Conservation (phyloP, 2,888 invertebrate genomes). For the Pharmacophagus antenor region DNA sequence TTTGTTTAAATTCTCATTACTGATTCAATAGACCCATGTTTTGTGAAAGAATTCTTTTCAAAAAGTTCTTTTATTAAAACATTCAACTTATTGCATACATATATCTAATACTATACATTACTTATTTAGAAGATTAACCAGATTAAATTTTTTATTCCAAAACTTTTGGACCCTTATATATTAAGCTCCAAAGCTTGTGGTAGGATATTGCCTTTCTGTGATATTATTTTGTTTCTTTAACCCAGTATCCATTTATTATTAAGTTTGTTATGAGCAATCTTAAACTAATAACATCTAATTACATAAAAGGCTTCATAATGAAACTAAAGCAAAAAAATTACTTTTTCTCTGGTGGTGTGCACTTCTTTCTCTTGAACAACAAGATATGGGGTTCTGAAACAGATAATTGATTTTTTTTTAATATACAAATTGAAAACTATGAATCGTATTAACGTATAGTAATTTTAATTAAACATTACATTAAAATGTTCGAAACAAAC, state of each 20-base stretch:
- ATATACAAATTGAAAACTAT: no score
- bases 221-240: background rate
- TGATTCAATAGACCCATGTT: no score
- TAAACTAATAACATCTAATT: constrained; percentile 50
- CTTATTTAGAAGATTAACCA: no score
- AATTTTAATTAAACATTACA: no score
- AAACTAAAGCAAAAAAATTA: constrained; percentile 41
- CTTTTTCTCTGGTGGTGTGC: constrained; percentile 71
- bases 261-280: constrained; percentile 49
- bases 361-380: constrained; percentile 89
- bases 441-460: no score
- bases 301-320: constrained; percentile 53
- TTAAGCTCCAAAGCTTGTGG: background rate
- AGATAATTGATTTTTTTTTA: constrained; percentile 11
- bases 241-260: background rate
- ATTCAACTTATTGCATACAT: no score
- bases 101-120: no score
- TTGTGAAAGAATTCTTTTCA: no score
- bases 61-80: no score
- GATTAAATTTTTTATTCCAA: no score
- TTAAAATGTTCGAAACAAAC: no score
- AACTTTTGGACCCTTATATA: background rate
- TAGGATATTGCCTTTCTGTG: background rate
- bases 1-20: no score
- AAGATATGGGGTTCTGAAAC: constrained; percentile 93